Evolutionary conservation across 2,888 invertebrate species (phyloP).

Genomic region (Bellardia bayeri): DNA sequence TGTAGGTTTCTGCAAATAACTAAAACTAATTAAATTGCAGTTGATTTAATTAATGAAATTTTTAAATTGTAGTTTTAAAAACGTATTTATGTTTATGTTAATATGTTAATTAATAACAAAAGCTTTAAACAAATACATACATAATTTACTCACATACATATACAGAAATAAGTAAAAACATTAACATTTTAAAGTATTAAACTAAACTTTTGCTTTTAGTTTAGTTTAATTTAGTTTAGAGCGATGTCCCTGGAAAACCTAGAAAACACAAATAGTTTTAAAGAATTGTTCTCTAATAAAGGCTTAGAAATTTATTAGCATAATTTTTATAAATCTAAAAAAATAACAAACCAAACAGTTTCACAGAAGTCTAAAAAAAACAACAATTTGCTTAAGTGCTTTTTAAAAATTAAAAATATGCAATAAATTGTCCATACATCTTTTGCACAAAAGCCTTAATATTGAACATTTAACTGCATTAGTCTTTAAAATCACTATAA

Average conservation of each 20-base stretch:
- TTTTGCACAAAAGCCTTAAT: neutral
- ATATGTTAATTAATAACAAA: constrained; percentile 14
- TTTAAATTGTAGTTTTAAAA: constrained; percentile 16
- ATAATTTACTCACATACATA: neutral
- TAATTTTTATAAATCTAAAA: neutral
- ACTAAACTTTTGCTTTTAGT: neutral
- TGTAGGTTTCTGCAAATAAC: constrained; percentile 80
- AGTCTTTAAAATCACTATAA: neutral
- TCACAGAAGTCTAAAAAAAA: no score
- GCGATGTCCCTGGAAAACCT: no score
- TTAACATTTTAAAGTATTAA: neutral
- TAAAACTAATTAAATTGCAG: neutral
- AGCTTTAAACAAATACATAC: neutral
- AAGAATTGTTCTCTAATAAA: neutral
- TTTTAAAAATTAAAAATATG: constrained; percentile 26
- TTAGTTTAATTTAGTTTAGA: neutral
- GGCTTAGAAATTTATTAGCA: neutral
- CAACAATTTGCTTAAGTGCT: no score
- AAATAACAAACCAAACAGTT: neutral
- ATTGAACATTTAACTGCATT: neutral
- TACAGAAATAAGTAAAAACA: neutral
- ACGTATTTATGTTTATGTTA: neutral
- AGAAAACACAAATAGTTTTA: neutral
- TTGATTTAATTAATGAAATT: neutral
- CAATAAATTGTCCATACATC: constrained; percentile 73